A percentile compares a stretch with the other conserved stretches of the same genome.
phyloP scores from a whole-genome alignment of 2,113 vertebrate genomes.

The Equus quagga region DNA sequence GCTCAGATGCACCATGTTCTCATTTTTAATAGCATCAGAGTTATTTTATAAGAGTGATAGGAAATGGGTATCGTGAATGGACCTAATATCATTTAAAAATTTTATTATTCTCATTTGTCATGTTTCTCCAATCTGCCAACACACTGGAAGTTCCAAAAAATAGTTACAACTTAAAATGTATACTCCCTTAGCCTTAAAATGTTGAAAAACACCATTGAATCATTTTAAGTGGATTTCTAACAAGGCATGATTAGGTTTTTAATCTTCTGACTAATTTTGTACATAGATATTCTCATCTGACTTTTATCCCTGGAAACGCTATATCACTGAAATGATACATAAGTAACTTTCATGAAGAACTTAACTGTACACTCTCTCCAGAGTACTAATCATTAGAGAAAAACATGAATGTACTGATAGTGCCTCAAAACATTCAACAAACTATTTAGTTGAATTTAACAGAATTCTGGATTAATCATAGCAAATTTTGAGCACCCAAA shows the following conservation, averaged over 20 bases:
- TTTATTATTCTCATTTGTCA: not conserved
- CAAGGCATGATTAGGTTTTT: not conserved
- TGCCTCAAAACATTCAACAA: not conserved
- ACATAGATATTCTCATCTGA: not conserved
- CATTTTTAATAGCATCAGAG: constrained; percentile 43
- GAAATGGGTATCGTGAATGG: not conserved
- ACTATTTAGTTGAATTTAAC: constrained; percentile 30
- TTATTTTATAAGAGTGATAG: not conserved
- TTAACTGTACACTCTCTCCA: not conserved
- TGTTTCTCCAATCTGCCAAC: not conserved
- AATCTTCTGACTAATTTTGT: constrained; percentile 13
- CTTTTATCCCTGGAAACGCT: constrained; percentile 29
- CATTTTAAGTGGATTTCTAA: constrained; percentile 34
- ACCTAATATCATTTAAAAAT: not conserved
- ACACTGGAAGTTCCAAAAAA: not conserved
- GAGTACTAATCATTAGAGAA: constrained; percentile 6
- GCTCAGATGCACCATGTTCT: constrained; percentile 19
- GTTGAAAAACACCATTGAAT: constrained; percentile 34
- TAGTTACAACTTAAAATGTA: constrained; percentile 26
- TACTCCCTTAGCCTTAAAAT: not conserved
- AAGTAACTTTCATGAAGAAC: constrained; percentile 26
- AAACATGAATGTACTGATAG: not conserved
- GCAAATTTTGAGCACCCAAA: constrained; percentile 13
- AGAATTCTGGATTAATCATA: constrained; percentile 17
- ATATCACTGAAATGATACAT: constrained; percentile 16